Evolutionary conservation across 2,797 vertebrate species (phyloP).

Genomic region (Zalophus californianus): DNA sequence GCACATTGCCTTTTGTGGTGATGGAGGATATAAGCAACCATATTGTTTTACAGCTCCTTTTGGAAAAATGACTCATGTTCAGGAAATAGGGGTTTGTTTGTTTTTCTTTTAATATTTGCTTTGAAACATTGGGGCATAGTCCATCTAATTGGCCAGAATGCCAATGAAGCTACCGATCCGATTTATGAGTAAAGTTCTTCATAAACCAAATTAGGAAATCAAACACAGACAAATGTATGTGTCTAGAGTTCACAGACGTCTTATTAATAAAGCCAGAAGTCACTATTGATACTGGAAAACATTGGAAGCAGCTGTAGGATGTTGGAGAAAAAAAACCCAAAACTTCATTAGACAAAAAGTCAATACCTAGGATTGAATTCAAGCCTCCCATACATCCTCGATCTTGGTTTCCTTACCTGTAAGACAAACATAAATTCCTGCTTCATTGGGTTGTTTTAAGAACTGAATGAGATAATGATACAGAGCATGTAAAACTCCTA

Average conservation of each 20-base stretch:
- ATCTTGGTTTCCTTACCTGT: background rate
- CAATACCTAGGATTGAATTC: background rate
- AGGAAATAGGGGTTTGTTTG: background rate
- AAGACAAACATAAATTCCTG: background rate
- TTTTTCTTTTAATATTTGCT: background rate
- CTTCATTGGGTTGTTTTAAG: background rate
- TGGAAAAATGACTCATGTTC: background rate
- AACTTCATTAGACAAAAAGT: background rate
- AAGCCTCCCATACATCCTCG: background rate
- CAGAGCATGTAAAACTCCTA: background rate
- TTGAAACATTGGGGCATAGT: background rate
- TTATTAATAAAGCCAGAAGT: background rate
- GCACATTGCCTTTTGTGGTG: background rate
- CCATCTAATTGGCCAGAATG: background rate
- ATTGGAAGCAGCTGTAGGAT: background rate
- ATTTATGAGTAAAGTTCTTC: background rate
- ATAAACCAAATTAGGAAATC: background rate
- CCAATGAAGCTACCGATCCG: background rate
- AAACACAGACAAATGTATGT: background rate
- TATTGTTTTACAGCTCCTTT: background rate
- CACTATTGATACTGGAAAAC: background rate
- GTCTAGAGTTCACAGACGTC: background rate
- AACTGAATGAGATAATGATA: background rate
- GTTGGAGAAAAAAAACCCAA: background rate
- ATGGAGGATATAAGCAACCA: background rate